Percentiles rank a stretch among this genome's conserved stretches.
phyloP scores from a whole-genome alignment of 2,888 invertebrate genomes.

The Ornithoptera priamus region DNA sequence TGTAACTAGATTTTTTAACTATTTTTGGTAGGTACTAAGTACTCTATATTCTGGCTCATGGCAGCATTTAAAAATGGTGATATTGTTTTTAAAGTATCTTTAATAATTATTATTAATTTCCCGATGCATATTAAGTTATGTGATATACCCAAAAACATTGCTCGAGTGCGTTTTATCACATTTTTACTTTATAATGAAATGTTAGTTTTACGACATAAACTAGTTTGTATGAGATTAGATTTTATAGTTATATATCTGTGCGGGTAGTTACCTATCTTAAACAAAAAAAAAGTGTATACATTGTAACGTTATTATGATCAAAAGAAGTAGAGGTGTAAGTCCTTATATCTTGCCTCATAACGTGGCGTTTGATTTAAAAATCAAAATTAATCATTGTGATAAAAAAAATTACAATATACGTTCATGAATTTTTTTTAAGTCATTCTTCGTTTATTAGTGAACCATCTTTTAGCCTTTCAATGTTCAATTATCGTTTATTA shows the following conservation, averaged over 20 bases:
- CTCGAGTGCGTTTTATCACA: background rate
- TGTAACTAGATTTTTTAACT: background rate
- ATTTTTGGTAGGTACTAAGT: background rate
- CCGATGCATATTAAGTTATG: too few relatives aligned
- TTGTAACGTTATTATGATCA: constrained; percentile 59
- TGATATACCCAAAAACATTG: too few relatives aligned
- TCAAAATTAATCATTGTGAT: constrained; percentile 69
- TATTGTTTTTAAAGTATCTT: constrained; percentile 15
- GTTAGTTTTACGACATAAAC: constrained; percentile 53
- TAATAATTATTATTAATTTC: constrained; percentile 10
- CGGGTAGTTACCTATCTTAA: constrained; percentile 60
- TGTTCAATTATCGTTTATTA: constrained; percentile 41
- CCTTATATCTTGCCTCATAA: constrained; percentile 73
- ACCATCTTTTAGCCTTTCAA: constrained; percentile 29
- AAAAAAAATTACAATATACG: constrained; percentile 38
- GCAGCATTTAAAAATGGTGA: constrained; percentile 18
- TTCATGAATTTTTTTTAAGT: background rate
- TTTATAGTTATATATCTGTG: constrained; percentile 67
- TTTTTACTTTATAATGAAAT: background rate
- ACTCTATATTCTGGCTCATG: background rate
- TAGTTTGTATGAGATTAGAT: constrained; percentile 68
- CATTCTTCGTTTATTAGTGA: background rate
- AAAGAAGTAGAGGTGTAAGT: constrained; percentile 51
- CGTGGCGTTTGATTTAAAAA: constrained; percentile 68
- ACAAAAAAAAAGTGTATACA: constrained; percentile 64